Base-by-base conservation (phyloP, 2,113 vertebrate genomes). In the Irena cyanogastra region DNA sequence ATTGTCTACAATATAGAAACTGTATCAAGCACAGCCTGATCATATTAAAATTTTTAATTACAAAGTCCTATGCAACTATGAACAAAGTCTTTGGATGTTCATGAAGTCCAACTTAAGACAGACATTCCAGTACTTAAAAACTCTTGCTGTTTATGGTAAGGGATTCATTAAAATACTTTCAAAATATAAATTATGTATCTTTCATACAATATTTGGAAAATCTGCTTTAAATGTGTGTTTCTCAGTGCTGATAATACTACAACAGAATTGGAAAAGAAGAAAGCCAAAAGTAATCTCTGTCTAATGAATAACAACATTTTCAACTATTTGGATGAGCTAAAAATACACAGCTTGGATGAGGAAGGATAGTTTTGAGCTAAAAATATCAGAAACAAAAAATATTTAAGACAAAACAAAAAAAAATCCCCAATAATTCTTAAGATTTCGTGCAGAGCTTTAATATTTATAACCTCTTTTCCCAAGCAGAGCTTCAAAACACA, bases 1-100 rank as follows among this genome's bases (percentile, higher is more conserved):
- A 85, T 95, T 97, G 93, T 97, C 94, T 96, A 76, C 41, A 95
- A 89, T 87, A 93, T 0, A 95, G 91, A 96, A 96, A 95, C 54
- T 33, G 35, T 90, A 95, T 95, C 93, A 91, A 86, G 63, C 86
- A 83, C 88, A 97, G 94, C 82, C 83, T 91, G 93, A 94, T 87
- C 68, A 60, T 47, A 97, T 95, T 94, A 96, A 86, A 95, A 61
- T 66, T 96, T 94, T 95, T 96, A 85, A 94, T 95, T 94, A 83
- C 54, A 47, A 85, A 95, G 61, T 79, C 59, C 86, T 70, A 57
- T 20, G 44, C 75, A 93, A 83, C 92, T 93, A 95, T 22, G 15
- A 94, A 96, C 70, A 84, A 96, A 96, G 76, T 54, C 35, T 79
- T 59, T 66, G 65, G 53, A 42, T 63, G 42, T 93, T 89, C 82